Percentiles rank a stretch among this genome's conserved stretches.
These are phyloP conservation scores for Macrostomum lignano DNA, from an alignment of 1,140 invertebrate genomes.

Conservation along the genomic window DNA sequence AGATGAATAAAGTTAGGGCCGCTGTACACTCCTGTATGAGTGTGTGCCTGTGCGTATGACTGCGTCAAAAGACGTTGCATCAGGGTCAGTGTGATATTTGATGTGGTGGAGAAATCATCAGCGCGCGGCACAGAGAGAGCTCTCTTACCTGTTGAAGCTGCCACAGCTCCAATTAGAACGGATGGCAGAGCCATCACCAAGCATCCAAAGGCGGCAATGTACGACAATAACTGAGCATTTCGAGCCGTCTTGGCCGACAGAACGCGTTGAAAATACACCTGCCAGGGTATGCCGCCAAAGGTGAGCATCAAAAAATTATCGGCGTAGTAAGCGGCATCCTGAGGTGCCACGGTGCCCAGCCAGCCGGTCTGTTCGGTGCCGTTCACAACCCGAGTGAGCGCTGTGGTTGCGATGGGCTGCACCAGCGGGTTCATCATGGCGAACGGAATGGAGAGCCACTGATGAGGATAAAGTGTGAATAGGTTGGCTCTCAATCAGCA, in stretches of 20 bases:
- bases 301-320: constrained; percentile 66
- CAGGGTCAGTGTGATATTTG: too few species aligned
- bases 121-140: too few species aligned
- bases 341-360: constrained; percentile 46
- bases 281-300: constrained; percentile 94
- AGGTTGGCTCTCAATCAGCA: too few species aligned
- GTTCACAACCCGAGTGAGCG: too few species aligned
- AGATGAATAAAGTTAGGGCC: too few species aligned
- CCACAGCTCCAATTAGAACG: constrained; percentile 75
- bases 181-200: constrained; percentile 82
- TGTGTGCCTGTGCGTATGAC: too few species aligned
- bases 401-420: constrained; percentile 43
- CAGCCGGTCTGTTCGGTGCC: constrained; percentile 46
- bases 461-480: too few species aligned
- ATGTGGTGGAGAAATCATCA: too few species aligned
- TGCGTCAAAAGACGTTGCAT: too few species aligned
- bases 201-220: constrained; percentile 71
- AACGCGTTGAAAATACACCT: constrained; percentile 57
- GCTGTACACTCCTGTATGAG: too few species aligned
- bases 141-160: constrained; percentile 62
- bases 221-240: constrained; percentile 67
- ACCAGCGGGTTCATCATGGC: constrained; percentile 59
- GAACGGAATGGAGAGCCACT: constrained; percentile 90
- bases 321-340: constrained; percentile 49
- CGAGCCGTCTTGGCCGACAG: constrained; percentile 69